Conservation (phyloP, 1,140 invertebrate genomes). For the Drosophila nasuta region DNA sequence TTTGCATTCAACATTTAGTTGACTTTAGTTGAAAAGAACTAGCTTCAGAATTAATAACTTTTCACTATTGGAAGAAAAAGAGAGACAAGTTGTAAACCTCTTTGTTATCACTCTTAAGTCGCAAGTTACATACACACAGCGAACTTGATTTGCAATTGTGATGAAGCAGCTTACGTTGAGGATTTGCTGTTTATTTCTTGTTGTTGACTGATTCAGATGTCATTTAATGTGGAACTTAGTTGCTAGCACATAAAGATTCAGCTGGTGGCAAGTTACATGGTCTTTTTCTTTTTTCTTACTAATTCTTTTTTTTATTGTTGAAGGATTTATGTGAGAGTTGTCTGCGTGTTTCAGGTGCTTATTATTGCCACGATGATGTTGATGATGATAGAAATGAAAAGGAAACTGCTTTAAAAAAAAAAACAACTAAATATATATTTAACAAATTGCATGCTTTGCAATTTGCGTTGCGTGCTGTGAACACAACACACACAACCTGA, state of each 20-base stretch:
- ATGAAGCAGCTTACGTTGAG: background rate
- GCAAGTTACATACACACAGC: background rate
- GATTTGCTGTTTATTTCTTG: background rate
- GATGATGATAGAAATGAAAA: slow-evolving; percentile 20
- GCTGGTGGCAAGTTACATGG: no score
- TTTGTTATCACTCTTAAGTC: background rate
- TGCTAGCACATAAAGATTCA: background rate
- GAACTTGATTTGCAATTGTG: background rate
- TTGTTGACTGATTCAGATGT: background rate
- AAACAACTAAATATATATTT: slow-evolving; percentile 35
- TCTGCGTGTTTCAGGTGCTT: slow-evolving; percentile 36
- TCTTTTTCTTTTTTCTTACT: background rate
- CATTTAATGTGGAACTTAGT: background rate
- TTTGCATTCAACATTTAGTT: no score
- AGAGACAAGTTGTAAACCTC: background rate
- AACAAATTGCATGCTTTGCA: slow-evolving; percentile 60
- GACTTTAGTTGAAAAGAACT: no score
- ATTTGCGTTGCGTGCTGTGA: slow-evolving; percentile 39
- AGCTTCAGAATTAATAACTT: no score
- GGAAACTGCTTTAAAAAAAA: slow-evolving; percentile 23
- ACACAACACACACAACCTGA: slow-evolving; percentile 2
- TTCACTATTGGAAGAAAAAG: background rate
- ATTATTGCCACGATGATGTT: slow-evolving; percentile 11
- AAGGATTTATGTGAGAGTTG: slow-evolving; percentile 29
- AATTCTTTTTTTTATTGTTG: slow-evolving; percentile 17